Evolutionary conservation across 2,113 vertebrate genomes (phyloP).

Genomic region (Dissostichus mawsoni): DNA sequence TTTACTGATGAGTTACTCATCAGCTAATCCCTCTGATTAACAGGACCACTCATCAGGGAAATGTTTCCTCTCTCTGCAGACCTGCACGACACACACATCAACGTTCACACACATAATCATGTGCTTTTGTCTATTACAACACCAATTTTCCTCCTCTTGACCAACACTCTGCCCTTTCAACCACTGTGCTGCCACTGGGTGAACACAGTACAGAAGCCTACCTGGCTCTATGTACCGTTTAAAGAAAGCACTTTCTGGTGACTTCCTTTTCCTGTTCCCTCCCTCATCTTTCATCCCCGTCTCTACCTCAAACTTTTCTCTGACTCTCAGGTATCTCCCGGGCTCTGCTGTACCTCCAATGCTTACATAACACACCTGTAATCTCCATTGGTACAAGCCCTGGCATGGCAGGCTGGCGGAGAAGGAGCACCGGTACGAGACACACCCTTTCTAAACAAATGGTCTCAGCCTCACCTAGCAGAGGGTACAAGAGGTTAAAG

Average conservation of each 20-base stretch:
- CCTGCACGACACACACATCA: slow-evolving; percentile 33
- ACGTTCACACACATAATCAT: slow-evolving; percentile 36
- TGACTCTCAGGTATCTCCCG: slow-evolving; percentile 9
- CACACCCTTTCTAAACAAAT: slow-evolving; percentile 85
- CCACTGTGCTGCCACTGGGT: slow-evolving; percentile 6
- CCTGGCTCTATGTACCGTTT: slow-evolving; percentile 3
- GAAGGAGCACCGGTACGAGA: slow-evolving; percentile 72
- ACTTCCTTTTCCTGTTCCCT: neutral
- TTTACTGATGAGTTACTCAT: slow-evolving; percentile 57
- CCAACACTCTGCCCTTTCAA: slow-evolving; percentile 27
- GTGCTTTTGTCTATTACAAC: slow-evolving; percentile 28
- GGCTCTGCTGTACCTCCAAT: slow-evolving; percentile 35
- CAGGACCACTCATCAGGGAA: slow-evolving; percentile 39
- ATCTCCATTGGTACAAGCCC: slow-evolving; percentile 82
- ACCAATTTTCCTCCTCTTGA: slow-evolving; percentile 30
- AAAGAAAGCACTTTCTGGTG: neutral
- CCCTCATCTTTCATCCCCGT: neutral
- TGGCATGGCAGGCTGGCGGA: slow-evolving; percentile 71
- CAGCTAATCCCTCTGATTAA: slow-evolving; percentile 57
- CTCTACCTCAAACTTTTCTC: slow-evolving; percentile 4
- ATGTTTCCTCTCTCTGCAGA: slow-evolving; percentile 11
- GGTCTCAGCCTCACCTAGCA: slow-evolving; percentile 66
- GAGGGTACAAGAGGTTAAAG: slow-evolving; percentile 44
- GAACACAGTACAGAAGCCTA: neutral
- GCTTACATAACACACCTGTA: slow-evolving; percentile 79